Conservation (phyloP, 2,888 invertebrate species). For the Drosophila suboccidentalis region DNA sequence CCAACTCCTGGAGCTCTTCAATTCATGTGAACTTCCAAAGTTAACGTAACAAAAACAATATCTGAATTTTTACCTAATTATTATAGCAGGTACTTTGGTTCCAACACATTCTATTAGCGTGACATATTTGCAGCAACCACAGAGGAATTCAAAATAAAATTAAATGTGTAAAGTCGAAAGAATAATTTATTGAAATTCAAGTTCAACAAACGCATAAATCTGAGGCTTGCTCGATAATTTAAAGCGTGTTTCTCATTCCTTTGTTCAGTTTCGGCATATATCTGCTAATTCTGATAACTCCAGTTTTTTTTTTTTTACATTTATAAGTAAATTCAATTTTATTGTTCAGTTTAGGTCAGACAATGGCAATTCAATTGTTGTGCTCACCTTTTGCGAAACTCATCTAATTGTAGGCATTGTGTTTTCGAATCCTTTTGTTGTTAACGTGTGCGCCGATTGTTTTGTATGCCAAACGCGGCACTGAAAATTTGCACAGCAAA, state of each 20-base stretch:
- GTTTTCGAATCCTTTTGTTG: constrained; percentile 59
- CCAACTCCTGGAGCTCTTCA: no score
- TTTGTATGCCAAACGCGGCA: constrained; percentile 70
- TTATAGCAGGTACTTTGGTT: constrained; percentile 1
- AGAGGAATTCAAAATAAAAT: not conserved
- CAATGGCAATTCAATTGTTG: constrained; percentile 38
- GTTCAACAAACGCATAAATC: not conserved
- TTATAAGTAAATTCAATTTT: not conserved
- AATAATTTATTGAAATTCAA: not conserved
- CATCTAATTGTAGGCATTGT: constrained; percentile 59
- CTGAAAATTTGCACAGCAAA: constrained; percentile 75
- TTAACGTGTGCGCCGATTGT: constrained; percentile 42
- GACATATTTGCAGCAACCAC: constrained; percentile 12
- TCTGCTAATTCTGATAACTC: not conserved
- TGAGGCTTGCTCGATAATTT: no score
- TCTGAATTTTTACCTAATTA: constrained; percentile 8
- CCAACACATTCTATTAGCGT: constrained; percentile 14
- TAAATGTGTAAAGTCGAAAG: no score
- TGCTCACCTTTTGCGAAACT: constrained; percentile 38
- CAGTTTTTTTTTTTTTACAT: not conserved
- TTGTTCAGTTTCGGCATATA: not conserved
- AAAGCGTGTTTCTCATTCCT: not conserved
- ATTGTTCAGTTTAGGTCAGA: not conserved
- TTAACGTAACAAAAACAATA: not conserved
- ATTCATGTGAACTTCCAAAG: not conserved